A percentile compares a stretch with the other conserved stretches of the same genome.
These are phyloP conservation scores for Eupsittula cactorum DNA, from an alignment of 2,113 vertebrate species.

Conservation along the genomic window DNA sequence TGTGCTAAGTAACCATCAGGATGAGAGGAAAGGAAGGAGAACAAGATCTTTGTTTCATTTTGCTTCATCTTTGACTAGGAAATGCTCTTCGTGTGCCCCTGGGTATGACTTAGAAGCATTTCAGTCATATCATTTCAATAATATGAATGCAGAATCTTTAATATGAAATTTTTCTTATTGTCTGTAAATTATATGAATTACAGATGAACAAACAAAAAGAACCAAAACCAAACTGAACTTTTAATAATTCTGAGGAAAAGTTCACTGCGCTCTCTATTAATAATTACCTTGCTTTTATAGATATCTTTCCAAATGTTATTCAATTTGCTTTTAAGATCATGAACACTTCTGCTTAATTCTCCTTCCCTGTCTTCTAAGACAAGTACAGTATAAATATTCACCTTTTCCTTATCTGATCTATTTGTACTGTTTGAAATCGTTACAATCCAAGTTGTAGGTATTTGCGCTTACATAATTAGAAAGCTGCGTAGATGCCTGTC, in stretches of 20 bases:
- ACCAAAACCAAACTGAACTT: not conserved
- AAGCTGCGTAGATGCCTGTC: not conserved
- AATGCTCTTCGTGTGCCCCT: not conserved
- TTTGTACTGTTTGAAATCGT: not conserved
- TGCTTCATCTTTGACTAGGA: not conserved
- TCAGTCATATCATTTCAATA: not conserved
- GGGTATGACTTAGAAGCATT: not conserved
- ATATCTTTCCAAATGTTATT: not conserved
- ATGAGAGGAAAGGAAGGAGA: not conserved
- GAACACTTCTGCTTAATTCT: not conserved
- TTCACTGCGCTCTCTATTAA: not conserved
- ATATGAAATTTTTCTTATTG: not conserved
- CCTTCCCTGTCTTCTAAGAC: not conserved
- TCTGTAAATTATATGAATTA: not conserved
- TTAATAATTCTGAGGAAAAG: not conserved
- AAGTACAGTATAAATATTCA: not conserved
- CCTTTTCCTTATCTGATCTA: not conserved
- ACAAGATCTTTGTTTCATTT: not conserved
- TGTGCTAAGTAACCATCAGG: slow-evolving; percentile 18
- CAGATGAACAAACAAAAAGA: not conserved
- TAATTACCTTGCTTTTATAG: not conserved
- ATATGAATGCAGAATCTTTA: not conserved
- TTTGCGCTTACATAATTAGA: slow-evolving; percentile 16
- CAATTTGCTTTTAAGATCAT: not conserved
- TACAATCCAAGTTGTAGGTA: not conserved